Evolutionary conservation across 1,140 invertebrate genomes (phyloP).

Genomic region (Orussus abietinus): DNA sequence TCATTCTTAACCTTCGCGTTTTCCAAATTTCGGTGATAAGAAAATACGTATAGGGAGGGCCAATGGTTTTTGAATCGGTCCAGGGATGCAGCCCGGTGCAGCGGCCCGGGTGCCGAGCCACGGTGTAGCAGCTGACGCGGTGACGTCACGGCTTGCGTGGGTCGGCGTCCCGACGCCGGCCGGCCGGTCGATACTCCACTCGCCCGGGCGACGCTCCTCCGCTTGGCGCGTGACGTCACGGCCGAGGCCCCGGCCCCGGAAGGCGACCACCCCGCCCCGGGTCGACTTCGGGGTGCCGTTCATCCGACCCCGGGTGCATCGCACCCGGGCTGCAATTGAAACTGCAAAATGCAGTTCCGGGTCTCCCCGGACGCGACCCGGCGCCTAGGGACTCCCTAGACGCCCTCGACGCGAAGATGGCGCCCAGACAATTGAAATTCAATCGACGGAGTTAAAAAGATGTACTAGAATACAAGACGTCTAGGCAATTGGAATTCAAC

Average conservation of each 20-base stretch:
- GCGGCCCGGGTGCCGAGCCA: slow-evolving; percentile 16
- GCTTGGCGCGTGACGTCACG: background rate
- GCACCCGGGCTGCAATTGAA: too few species aligned
- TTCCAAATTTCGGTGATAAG: too few species aligned
- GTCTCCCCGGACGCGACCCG: background rate
- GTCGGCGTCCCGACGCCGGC: slow-evolving; percentile 30
- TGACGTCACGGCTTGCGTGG: slow-evolving; percentile 42
- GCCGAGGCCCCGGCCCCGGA: slow-evolving; percentile 2
- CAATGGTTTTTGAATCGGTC: too few species aligned
- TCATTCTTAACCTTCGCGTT: too few species aligned
- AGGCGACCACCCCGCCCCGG: slow-evolving; percentile 8
- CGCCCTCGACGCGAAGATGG: too few species aligned
- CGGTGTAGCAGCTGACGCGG: slow-evolving; percentile 40
- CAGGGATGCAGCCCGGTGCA: slow-evolving; percentile 4
- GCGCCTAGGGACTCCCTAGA: too few species aligned
- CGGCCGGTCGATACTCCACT: slow-evolving; percentile 36
- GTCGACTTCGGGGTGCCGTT: slow-evolving; percentile 8
- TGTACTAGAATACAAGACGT: too few species aligned
- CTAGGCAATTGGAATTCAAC: too few species aligned
- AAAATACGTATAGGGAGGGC: too few species aligned
- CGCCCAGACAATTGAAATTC: too few species aligned
- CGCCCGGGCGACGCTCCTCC: slow-evolving; percentile 35
- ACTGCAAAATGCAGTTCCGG: too few species aligned
- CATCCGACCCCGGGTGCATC: slow-evolving; percentile 3
- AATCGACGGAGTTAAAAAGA: too few species aligned